These are phyloP conservation scores for Euglossa dilemma DNA, from an alignment of 1,140 invertebrate species.

Conservation along the genomic window DNA sequence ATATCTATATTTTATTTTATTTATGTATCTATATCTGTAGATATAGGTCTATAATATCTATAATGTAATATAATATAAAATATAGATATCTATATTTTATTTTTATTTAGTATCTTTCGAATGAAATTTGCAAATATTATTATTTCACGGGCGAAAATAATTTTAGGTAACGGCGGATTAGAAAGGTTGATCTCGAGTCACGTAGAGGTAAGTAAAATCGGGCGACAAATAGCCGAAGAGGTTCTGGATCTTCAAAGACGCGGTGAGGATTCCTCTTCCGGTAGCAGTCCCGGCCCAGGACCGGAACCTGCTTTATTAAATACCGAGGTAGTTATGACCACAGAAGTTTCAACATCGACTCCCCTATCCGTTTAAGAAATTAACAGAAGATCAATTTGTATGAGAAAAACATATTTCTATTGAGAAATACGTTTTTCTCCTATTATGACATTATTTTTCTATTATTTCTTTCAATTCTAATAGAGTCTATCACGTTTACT, in stretches of 20 bases:
- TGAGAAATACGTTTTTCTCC: background rate
- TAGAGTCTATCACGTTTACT: background rate
- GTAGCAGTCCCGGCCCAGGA: constrained; percentile 81
- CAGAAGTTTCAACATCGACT: background rate
- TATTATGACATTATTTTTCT: background rate
- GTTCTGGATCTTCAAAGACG: constrained; percentile 85
- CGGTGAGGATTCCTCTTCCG: constrained; percentile 82
- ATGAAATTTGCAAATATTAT: too few relatives aligned
- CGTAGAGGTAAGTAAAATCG: constrained; percentile 91
- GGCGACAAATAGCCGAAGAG: constrained; percentile 89
- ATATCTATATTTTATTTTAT: background rate
- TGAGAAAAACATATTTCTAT: background rate
- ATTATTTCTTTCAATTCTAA: background rate
- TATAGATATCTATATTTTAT: too few relatives aligned
- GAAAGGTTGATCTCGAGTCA: constrained; percentile 88
- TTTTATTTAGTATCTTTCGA: too few relatives aligned
- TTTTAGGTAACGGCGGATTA: constrained; percentile 84
- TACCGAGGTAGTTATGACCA: constrained; percentile 70
- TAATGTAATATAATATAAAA: too few relatives aligned
- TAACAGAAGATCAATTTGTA: background rate
- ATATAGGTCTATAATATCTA: too few relatives aligned
- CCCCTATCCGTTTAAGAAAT: background rate
- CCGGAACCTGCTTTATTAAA: constrained; percentile 73
- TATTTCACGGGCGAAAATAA: background rate
- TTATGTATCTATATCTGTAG: too few relatives aligned